These are phyloP conservation scores for Trematocara caparti DNA, from an alignment of 2,797 vertebrate genomes.

Conservation along the genomic window DNA sequence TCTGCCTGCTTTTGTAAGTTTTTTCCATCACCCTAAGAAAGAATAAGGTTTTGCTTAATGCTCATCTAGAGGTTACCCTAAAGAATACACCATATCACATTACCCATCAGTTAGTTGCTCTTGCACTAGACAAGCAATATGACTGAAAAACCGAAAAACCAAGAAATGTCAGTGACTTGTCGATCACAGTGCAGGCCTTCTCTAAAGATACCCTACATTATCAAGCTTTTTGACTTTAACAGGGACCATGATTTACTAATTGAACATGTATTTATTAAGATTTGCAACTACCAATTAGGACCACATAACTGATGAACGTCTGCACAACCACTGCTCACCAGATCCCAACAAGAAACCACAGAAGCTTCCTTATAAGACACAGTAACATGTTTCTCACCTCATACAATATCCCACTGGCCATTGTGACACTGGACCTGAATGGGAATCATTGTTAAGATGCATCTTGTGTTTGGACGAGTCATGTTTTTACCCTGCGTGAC, in stretches of 20 bases:
- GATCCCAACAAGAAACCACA: not conserved
- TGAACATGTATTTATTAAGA: not conserved
- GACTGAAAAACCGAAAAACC: not conserved
- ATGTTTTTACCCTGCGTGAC: constrained; percentile 18
- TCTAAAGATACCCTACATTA: not conserved
- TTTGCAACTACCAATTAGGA: not conserved
- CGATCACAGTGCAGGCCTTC: not conserved
- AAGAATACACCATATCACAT: not conserved
- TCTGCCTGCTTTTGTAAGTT: too few species aligned
- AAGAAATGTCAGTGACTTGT: not conserved
- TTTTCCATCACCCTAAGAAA: not conserved
- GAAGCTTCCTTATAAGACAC: not conserved
- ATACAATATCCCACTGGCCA: not conserved
- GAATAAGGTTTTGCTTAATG: not conserved
- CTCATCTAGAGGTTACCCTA: not conserved
- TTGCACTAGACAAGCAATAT: not conserved
- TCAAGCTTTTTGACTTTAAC: not conserved
- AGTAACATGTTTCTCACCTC: constrained; percentile 16
- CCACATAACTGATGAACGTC: not conserved
- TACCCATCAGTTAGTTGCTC: not conserved
- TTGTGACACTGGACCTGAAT: not conserved
- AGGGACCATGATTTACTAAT: not conserved
- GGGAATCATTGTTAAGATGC: constrained; percentile 23
- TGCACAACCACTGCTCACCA: not conserved
- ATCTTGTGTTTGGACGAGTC: not conserved